Base-by-base conservation (phyloP, 2,797 vertebrate genomes). In the Sarcoramphus papa region DNA sequence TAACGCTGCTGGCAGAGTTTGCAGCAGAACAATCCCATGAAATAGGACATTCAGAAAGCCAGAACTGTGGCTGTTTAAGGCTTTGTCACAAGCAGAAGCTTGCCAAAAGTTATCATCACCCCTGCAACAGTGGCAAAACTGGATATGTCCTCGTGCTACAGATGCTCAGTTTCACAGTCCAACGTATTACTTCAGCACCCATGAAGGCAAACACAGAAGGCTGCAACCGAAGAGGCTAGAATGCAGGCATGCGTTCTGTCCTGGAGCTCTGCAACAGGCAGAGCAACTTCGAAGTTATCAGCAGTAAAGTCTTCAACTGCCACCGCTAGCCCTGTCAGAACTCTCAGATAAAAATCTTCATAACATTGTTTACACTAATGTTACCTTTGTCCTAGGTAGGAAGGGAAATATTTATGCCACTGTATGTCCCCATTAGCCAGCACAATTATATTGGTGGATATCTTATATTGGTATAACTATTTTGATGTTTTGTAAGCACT, bases 231-330 rank as follows among this genome's bases (percentile, higher is more conserved):
- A 43, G 41, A 70, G 73, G 24, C 14, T 43, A 19, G 28, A 75
- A 70, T 0, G 14, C 37, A 57, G 51, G 8, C 47, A 47, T 3
- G 0, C 0, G 0, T 22, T 57, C 51, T n/a, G 31, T 9, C 47
- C 56, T 30, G 12, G 35, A 77, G 79, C 31, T 62, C 56, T 45
- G 56, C 31, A 62, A 48, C 21, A 88, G 24, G 21, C 50, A 73
- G 37, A 68, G 9, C 50, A 53, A 14, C 41, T 48, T 7, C 6
- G 22, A 56, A 57, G 28, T 53, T 84, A 59, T 3, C 31, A 77
- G 45, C 68, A 65, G 45, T 8, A 28, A 48, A 4, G 28, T 62
- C n/a, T 86, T 48, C 41, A 74, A 23, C 8, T 18, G 33, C 19
- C 57, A 50, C 62, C 2, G 0, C 6, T 22, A 80, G 24, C 12